These are phyloP conservation scores for Nephotettix cincticeps DNA, from an alignment of 1,140 invertebrate genomes.

Conservation along the genomic window DNA sequence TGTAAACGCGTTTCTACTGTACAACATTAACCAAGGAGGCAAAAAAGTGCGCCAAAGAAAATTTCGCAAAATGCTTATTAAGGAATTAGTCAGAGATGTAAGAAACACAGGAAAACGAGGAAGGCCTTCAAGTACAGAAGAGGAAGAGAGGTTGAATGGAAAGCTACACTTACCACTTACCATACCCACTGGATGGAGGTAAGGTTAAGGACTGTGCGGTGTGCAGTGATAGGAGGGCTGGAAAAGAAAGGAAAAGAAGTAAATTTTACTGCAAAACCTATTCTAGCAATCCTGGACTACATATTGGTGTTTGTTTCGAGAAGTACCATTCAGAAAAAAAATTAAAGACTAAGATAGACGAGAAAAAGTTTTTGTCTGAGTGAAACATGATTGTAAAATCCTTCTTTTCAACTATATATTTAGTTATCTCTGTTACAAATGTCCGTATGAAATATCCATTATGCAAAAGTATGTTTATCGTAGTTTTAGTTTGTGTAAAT, in stretches of 20 bases:
- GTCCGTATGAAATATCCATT: too few relatives aligned
- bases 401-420: too few relatives aligned
- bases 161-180: not conserved
- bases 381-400: too few relatives aligned
- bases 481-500: too few relatives aligned
- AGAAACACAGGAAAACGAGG: too few relatives aligned
- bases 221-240: conserved; percentile 7
- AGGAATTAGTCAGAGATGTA: too few relatives aligned
- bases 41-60: too few relatives aligned
- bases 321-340: conserved; percentile 11
- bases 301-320: conserved; percentile 21
- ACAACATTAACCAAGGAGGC: not conserved
- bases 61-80: too few relatives aligned
- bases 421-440: too few relatives aligned
- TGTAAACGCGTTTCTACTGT: not conserved
- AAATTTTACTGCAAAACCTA: conserved; percentile 20
- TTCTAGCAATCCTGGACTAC: conserved; percentile 20
- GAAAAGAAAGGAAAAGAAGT: not conserved
- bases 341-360: not conserved
- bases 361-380: too few relatives aligned
- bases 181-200: conserved; percentile 6
- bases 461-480: too few relatives aligned
- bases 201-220: conserved; percentile 22
- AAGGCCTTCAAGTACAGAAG: not conserved
- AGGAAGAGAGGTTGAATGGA: not conserved